Evolutionary conservation across 2,888 invertebrate genomes (phyloP), one percentile per base, ranked within the genome.

Genomic region (Drosophila multiciliata): DNA sequence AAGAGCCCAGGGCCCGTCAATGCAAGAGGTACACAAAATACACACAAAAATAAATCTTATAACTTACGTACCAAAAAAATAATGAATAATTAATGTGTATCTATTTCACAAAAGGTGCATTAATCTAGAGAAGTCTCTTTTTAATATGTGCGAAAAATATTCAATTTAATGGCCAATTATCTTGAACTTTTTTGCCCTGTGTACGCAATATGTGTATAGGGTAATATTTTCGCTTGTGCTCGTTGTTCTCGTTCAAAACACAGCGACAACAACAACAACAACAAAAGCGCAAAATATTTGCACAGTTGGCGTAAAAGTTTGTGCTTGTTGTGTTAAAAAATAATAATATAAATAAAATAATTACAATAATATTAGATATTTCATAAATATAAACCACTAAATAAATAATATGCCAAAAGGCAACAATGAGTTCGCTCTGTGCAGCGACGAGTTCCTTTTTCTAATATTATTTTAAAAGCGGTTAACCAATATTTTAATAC

Each of bases 271-370:
- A 68, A 59, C 20, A 23, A 23, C 23, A 57, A 59, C 23, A 62
- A 48, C 35, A 29, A 29, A 20, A 70, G 36, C 53, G 23, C 29
- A 33, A 59, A 71, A 68, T 90, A 74, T 87, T 87, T 87, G 83
- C 90, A 87, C 86, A 87, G 86, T 87, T 87, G 86, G 75, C 71
- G 70, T 53, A 73, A 62, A 62, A 80, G 66, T 57, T 69, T 84
- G 75, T 73, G 60, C 23, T 68, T 65, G 54, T 66, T 60, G 58
- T 67, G 67, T 29, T 50, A 52, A 55, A 53, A 60, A 57, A 60
- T 53, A 67, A 64, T 38, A 62, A 57, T 66, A 73, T 32, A 58
- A 53, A 77, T 75, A 73, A 73, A 73, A 53, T 54, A 66, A 38
- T 36, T 58, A 61, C 45, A 65, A 70, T 48, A 76, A 66, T 69